phyloP scores from a whole-genome alignment of 2,797 vertebrate species.

The Aplochiton taeniatus region DNA sequence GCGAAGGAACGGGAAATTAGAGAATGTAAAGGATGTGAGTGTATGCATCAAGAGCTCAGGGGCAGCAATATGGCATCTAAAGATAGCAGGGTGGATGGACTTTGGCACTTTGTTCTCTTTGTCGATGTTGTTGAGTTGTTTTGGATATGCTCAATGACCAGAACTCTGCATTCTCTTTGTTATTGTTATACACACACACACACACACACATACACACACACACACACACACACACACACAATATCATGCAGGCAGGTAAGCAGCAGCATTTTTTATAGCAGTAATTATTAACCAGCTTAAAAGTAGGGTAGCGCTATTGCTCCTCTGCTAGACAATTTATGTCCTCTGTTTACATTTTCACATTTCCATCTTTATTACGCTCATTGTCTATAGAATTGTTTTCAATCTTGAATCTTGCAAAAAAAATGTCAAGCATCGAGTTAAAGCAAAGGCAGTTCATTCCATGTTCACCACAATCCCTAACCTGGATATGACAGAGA shows the following conservation, averaged over 20 bases:
- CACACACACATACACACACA: too few species aligned
- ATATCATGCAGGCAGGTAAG: constrained; percentile 7
- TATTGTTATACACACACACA: neutral
- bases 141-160: neutral
- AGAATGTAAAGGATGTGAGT: constrained; percentile 52
- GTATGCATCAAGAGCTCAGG: constrained; percentile 46
- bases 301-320: constrained; percentile 19
- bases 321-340: too few species aligned
- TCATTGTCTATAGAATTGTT: too few species aligned
- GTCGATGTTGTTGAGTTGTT: neutral
- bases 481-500: too few species aligned
- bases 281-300: constrained; percentile 35
- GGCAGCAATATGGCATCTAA: constrained; percentile 48
- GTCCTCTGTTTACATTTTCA: too few species aligned
- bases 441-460: too few species aligned
- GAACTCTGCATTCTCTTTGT: neutral
- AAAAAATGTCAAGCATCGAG: too few species aligned
- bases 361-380: too few species aligned
- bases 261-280: constrained; percentile 41
- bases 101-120: constrained; percentile 15
- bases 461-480: too few species aligned
- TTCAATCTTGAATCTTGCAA: too few species aligned
- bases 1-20: constrained; percentile 51
- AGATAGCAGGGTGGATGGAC: constrained; percentile 39
- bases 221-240: too few species aligned